These are phyloP conservation scores for Neotoma lepida DNA, from an alignment of 2,113 vertebrate genomes.

Conservation along the genomic window DNA sequence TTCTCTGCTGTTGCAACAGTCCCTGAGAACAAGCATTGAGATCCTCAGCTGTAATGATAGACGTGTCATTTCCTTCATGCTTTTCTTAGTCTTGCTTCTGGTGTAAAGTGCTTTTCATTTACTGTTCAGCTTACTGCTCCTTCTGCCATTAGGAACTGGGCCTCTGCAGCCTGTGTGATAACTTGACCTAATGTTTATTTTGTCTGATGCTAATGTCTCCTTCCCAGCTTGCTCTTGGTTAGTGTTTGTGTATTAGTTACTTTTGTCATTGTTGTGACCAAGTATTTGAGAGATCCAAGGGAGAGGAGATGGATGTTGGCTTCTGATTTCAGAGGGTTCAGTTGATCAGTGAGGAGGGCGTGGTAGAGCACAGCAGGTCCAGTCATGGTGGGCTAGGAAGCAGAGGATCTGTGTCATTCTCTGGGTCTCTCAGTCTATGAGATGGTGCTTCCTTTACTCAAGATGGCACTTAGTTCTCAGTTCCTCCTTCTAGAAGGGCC, in stretches of 20 bases:
- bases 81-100: background rate
- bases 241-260: background rate
- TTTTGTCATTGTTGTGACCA: background rate
- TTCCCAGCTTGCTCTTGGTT: background rate
- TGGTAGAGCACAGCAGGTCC: background rate
- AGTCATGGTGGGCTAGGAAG: background rate
- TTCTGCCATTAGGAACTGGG: accelerated
- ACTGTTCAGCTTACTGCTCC: background rate
- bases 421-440: background rate
- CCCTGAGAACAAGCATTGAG: background rate
- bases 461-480: background rate
- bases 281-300: background rate
- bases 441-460: background rate
- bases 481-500: background rate
- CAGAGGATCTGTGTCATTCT: background rate
- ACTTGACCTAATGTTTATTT: background rate
- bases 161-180: background rate
- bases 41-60: accelerated
- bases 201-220: background rate
- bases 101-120: background rate
- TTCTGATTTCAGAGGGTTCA: background rate
- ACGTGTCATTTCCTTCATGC: background rate
- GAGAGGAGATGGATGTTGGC: background rate
- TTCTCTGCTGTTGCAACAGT: background rate
- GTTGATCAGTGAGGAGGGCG: background rate